Conservation (phyloP, 2,888 invertebrate species). For the Hirudinaria manillensis region DNA sequence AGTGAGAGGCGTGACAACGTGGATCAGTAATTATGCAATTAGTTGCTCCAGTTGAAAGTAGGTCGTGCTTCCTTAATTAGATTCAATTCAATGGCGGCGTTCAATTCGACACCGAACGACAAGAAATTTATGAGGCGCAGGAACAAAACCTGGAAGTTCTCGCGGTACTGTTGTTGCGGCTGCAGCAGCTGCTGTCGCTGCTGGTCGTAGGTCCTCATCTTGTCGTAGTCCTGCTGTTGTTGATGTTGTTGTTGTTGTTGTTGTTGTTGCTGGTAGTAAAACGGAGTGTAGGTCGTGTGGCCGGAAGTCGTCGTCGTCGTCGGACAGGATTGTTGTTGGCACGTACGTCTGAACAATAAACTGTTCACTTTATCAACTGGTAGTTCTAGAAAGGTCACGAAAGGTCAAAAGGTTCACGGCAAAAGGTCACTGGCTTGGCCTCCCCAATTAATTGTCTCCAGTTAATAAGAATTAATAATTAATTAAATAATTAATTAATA, state of each 20-base stretch:
- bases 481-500: not conserved
- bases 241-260: not conserved
- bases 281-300: constrained; percentile 1
- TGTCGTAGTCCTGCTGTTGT: constrained; percentile 7
- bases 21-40: too few species aligned
- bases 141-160: not conserved
- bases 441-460: not conserved
- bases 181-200: not conserved
- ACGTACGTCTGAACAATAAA: not conserved
- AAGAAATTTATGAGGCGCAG: too few species aligned
- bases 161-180: not conserved
- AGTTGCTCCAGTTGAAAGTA: too few species aligned
- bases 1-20: too few species aligned
- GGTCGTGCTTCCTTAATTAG: too few species aligned
- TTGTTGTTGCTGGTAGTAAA: not conserved
- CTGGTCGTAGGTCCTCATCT: not conserved
- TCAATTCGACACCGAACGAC: too few species aligned
- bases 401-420: not conserved
- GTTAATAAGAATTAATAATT: not conserved
- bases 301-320: not conserved
- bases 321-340: not conserved
- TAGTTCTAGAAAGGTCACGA: too few species aligned
- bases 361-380: too few species aligned
- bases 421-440: not conserved
- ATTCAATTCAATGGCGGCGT: too few species aligned